Percentiles rank a stretch among this genome's conserved stretches.
phyloP scores from a whole-genome alignment of 2,888 invertebrate species.

The Caenorhabditis sinica region DNA sequence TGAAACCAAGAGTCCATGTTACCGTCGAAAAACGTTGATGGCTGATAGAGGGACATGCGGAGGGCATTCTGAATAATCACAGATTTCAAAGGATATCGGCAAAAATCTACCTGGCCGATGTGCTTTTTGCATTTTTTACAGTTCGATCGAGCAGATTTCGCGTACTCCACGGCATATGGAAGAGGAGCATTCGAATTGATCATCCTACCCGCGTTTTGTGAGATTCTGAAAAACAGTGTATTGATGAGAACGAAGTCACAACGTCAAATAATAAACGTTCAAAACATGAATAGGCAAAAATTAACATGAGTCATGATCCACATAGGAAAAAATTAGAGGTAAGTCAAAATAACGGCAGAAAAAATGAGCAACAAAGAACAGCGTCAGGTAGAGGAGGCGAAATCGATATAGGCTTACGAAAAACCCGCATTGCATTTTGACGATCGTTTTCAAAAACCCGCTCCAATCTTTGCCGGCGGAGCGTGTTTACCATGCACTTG shows the following conservation, averaged over 20 bases:
- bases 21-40: slow-evolving; percentile 78
- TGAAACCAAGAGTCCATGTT: slow-evolving; percentile 84
- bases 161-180: slow-evolving; percentile 79
- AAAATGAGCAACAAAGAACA: no score
- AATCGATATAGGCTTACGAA: no score
- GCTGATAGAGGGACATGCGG: slow-evolving; percentile 75
- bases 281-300: no score
- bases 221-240: background rate
- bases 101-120: slow-evolving; percentile 72
- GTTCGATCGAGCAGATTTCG: slow-evolving; percentile 69
- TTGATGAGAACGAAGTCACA: no score
- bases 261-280: no score
- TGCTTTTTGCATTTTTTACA: slow-evolving; percentile 78
- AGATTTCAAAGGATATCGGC: background rate
- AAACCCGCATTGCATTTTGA: no score
- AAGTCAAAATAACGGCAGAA: no score
- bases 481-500: background rate
- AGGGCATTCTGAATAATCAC: slow-evolving; percentile 61
- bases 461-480: background rate
- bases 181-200: slow-evolving; percentile 40
- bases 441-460: slow-evolving; percentile 8
- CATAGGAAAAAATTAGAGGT: no score
- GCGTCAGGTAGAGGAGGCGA: no score
- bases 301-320: no score
- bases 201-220: background rate